Evolutionary conservation across 2,113 vertebrate genomes (phyloP).

Genomic region (Scopus umbretta): DNA sequence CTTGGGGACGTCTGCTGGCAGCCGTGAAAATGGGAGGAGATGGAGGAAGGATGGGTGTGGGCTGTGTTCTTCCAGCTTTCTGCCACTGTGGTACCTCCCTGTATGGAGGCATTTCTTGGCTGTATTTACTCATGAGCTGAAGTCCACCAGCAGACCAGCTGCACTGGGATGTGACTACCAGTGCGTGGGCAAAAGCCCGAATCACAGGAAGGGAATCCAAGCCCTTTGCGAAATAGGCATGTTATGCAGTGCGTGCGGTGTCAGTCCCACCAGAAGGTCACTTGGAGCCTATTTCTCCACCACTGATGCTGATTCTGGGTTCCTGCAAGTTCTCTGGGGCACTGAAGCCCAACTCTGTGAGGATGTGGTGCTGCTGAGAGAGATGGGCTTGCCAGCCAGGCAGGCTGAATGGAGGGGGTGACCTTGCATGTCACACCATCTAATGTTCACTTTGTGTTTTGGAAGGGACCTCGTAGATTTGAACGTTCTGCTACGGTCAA

Average conservation of each 20-base stretch:
- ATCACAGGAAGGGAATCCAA: background rate
- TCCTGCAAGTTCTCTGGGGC: background rate
- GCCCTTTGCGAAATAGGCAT: background rate
- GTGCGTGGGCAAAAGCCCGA: background rate
- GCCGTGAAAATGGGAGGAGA: background rate
- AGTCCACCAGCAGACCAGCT: background rate
- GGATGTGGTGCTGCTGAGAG: background rate
- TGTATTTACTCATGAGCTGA: background rate
- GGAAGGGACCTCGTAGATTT: constrained; percentile 53
- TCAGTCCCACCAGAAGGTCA: background rate
- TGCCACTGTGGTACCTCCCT: background rate
- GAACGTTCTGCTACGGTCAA: constrained; percentile 56
- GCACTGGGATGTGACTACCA: background rate
- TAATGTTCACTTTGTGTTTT: constrained; percentile 39
- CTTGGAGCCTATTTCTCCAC: background rate
- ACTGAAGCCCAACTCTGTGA: background rate
- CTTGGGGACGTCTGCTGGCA: background rate
- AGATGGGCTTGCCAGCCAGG: background rate
- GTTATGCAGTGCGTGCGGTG: background rate
- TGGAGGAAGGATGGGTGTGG: background rate
- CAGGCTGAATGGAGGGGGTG: background rate
- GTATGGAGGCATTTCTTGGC: background rate
- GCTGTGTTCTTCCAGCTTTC: background rate
- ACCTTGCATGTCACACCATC: background rate
- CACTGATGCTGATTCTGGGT: background rate